These are phyloP conservation scores for Luperina testacea DNA, from an alignment of 2,888 invertebrate genomes.

Conservation along the genomic window DNA sequence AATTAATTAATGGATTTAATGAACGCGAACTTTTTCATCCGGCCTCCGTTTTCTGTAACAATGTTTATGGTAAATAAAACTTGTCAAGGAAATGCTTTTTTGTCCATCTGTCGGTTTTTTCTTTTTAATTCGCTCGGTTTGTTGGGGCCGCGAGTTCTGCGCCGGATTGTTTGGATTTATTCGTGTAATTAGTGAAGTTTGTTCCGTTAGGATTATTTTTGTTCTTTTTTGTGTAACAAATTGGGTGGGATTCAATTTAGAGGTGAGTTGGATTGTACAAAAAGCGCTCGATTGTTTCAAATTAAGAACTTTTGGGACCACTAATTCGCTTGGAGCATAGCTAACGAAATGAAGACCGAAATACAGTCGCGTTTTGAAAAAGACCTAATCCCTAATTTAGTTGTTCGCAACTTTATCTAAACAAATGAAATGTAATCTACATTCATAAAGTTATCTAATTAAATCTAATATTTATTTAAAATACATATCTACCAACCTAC, in stretches of 20 bases:
- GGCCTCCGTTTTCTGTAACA: slow-evolving; percentile 84
- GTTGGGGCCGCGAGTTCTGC: slow-evolving; percentile 80
- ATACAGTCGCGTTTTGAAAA: slow-evolving; percentile 12
- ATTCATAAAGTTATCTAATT: not conserved
- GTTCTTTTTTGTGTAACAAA: slow-evolving; percentile 84
- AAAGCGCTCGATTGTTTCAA: slow-evolving; percentile 72
- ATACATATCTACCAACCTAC: not conserved
- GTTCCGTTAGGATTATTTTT: slow-evolving; percentile 86
- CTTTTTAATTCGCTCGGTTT: slow-evolving; percentile 86
- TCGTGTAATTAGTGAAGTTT: slow-evolving; percentile 90
- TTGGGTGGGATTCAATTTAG: slow-evolving; percentile 82
- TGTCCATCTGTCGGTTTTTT: slow-evolving; percentile 85
- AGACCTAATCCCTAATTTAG: not conserved
- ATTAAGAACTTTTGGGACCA: slow-evolving; percentile 69
- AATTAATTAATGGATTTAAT: slow-evolving; percentile 90
- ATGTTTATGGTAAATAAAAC: slow-evolving; percentile 90
- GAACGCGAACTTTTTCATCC: slow-evolving; percentile 88
- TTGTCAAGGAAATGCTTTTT: slow-evolving; percentile 89
- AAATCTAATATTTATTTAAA: not conserved
- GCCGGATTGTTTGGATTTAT: slow-evolving; percentile 88
- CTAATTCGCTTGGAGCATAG: slow-evolving; percentile 48
- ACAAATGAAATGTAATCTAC: not conserved
- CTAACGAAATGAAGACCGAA: slow-evolving; percentile 42
- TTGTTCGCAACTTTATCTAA: slow-evolving; percentile 4
- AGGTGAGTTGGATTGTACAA: slow-evolving; percentile 77